phyloP scores from a whole-genome alignment of 2,888 invertebrate genomes.

The Flexamia atlantica region DNA sequence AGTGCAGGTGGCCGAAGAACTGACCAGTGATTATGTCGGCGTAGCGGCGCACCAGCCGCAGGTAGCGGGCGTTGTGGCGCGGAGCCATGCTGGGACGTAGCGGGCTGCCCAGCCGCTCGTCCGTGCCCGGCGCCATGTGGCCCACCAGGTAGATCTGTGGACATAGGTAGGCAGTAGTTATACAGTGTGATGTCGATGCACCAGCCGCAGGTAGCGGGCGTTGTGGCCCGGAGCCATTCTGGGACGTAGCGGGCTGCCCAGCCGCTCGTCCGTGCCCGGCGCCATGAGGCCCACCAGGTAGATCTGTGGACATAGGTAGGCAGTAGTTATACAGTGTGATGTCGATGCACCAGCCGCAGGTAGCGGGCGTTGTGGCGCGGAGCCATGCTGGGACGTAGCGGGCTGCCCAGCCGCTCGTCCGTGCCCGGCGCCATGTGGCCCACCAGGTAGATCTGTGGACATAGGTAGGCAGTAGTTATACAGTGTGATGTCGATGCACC shows the following conservation, averaged over 20 bases:
- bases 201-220: slow-evolving; percentile 84
- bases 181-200: too few relatives aligned
- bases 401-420: slow-evolving; percentile 86
- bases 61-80: slow-evolving; percentile 87
- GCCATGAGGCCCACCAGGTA: slow-evolving; percentile 95
- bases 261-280: slow-evolving; percentile 91
- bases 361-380: slow-evolving; percentile 88
- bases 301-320: slow-evolving; percentile 79
- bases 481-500: too few relatives aligned
- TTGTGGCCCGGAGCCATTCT: slow-evolving; percentile 86
- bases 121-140: slow-evolving; percentile 93
- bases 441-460: slow-evolving; percentile 91
- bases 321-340: too few relatives aligned
- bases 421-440: slow-evolving; percentile 95
- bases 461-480: slow-evolving; percentile 76
- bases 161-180: slow-evolving; percentile 76
- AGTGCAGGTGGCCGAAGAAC: slow-evolving; percentile 95
- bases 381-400: slow-evolving; percentile 80
- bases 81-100: slow-evolving; percentile 81
- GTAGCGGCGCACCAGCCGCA: slow-evolving; percentile 85
- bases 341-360: slow-evolving; percentile 84
- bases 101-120: slow-evolving; percentile 86
- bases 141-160: slow-evolving; percentile 94
- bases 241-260: slow-evolving; percentile 81
- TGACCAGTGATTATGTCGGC: slow-evolving; percentile 91